Evolutionary conservation across 1,140 invertebrate genomes (phyloP), one percentile per base, ranked within the genome.

Genomic region (Drosophila rufa): DNA sequence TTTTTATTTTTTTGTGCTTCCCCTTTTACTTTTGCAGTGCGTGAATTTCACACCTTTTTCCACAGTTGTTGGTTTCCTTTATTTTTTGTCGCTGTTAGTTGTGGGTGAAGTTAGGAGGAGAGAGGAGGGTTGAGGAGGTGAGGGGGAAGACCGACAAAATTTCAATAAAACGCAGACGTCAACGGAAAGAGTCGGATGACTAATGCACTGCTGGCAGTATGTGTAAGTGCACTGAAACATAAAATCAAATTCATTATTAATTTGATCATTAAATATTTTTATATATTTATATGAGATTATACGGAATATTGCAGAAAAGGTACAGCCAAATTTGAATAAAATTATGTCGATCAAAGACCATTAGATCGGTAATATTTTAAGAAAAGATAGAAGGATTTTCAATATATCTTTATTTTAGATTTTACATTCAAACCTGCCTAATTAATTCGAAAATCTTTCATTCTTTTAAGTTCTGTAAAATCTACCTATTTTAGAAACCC

Each of bases 11-110:
- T 61, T 47, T 12, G 27, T 27, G 61, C 27, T 53, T 64, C 19
- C 42, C 50, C 48, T 56, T 51, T 74, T 75, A 51, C 53, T 59
- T 75, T 60, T 58, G 40, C 47, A 36, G 66, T 65, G 66, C 71
- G 77, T 80, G 66, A 48, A 68, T 58, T 84, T 83, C 71, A 84
- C 81, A 83, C 81, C 81, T 84, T 83, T 85, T 73, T 84, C 53
- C 57, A 46, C 14, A 12, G 48, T 30, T 47, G 40, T 46, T 70
- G 48, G 38, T 55, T 70, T 70, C 33, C n/a, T 38, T 55, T 45
- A 56, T 56, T 27, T 17, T 42, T 62, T 25, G 57, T 67, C 46
- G 55, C 59, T 57, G 17, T 51, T 48, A 33, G 65, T 46, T 70
- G 51, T 42, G 69, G 51, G 43, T 70, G 45, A 12, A 42, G 69